A percentile compares a stretch with the other conserved stretches of the same genome.
Evolutionary conservation across 2,797 vertebrate species (phyloP).

Genomic region (Alauda arvensis): DNA sequence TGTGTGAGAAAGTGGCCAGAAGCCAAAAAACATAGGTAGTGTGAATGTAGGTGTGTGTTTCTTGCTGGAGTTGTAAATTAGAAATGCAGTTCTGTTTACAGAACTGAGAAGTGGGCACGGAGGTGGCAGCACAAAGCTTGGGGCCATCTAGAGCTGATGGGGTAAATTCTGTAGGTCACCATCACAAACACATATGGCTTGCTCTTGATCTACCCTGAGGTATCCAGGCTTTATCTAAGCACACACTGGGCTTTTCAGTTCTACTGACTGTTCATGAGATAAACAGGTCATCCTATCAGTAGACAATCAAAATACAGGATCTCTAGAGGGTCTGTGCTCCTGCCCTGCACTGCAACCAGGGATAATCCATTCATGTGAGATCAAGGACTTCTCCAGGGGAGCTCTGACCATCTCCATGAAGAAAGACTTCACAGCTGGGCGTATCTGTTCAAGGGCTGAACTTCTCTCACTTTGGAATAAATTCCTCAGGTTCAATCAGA

Average conservation of each 20-base stretch:
- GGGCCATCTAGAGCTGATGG: neutral
- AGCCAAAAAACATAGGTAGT: neutral
- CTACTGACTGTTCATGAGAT: neutral
- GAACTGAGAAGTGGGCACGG: neutral
- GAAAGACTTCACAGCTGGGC: neutral
- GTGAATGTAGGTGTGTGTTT: neutral
- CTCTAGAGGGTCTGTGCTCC: neutral
- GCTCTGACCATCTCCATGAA: neutral
- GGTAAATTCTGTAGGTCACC: neutral
- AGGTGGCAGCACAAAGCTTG: neutral
- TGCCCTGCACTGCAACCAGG: neutral
- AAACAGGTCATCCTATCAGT: neutral
- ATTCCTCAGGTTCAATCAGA: neutral
- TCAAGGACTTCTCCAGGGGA: neutral
- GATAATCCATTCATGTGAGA: neutral
- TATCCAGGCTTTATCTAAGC: neutral
- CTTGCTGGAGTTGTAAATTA: neutral
- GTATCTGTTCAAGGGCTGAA: neutral
- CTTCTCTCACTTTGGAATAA: neutral
- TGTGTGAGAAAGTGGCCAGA: neutral
- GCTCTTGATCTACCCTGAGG: neutral
- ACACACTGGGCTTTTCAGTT: neutral
- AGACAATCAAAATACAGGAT: neutral
- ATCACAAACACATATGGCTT: neutral
- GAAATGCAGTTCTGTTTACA: fast-evolving